Conservation (phyloP, 2,113 vertebrate species). For the Oreotrochilus melanogaster region DNA sequence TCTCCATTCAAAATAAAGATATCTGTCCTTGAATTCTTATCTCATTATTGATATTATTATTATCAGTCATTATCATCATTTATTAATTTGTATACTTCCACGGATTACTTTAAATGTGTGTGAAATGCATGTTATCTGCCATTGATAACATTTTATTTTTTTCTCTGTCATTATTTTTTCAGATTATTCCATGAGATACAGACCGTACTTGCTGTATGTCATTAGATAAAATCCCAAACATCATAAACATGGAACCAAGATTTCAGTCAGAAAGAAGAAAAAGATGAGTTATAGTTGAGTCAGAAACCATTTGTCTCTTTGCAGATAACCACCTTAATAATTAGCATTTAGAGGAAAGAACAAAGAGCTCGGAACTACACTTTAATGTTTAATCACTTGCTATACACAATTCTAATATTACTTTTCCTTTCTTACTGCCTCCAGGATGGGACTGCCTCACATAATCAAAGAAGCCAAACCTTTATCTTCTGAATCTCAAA, state of each 20-base stretch:
- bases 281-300: background rate
- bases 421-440: background rate
- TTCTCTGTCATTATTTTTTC: background rate
- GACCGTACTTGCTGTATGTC: background rate
- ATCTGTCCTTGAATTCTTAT: background rate
- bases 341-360: constrained; percentile 16
- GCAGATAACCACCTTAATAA: constrained; percentile 11
- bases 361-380: background rate
- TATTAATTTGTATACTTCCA: background rate
- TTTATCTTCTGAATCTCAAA: background rate
- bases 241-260: constrained; percentile 4
- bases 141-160: background rate
- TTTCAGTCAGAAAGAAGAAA: constrained; percentile 28
- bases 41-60: background rate
- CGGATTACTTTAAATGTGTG: background rate
- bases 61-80: background rate
- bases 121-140: background rate
- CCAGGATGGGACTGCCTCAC: background rate
- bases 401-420: background rate
- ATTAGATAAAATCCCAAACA: constrained; percentile 24
- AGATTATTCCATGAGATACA: background rate
- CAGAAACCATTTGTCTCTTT: constrained; percentile 18
- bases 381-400: background rate
- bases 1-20: background rate
- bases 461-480: background rate